Conservation (phyloP, 2,888 invertebrate genomes). For the Mellilla xanthometata region DNA sequence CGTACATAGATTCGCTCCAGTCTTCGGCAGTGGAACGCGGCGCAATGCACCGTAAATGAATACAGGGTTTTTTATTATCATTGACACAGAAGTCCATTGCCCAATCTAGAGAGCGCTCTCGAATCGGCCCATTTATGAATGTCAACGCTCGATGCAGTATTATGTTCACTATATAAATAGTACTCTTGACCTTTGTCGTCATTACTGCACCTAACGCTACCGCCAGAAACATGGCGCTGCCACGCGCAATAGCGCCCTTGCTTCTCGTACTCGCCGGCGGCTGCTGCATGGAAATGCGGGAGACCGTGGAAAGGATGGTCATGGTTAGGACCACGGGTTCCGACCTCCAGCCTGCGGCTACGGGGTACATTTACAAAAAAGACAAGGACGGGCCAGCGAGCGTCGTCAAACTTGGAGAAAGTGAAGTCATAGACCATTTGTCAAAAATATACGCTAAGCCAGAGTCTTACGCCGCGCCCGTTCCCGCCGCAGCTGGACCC, state of each 20-base stretch:
- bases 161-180: slow-evolving; percentile 73
- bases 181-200: slow-evolving; percentile 65
- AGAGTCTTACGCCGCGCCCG: slow-evolving; percentile 56
- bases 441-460: slow-evolving; percentile 64
- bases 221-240: slow-evolving; percentile 57
- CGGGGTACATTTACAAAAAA: slow-evolving; percentile 81
- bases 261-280: slow-evolving; percentile 47
- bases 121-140: slow-evolving; percentile 72
- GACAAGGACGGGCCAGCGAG: slow-evolving; percentile 71
- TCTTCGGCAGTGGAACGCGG: slow-evolving; percentile 43
- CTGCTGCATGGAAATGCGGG: slow-evolving; percentile 70
- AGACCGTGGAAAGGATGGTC: slow-evolving; percentile 77
- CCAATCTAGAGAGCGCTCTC: slow-evolving; percentile 71
- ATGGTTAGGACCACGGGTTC: slow-evolving; percentile 81
- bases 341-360: slow-evolving; percentile 83
- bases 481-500: slow-evolving; percentile 50
- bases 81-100: slow-evolving; percentile 79
- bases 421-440: slow-evolving; percentile 69
- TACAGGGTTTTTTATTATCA: slow-evolving; percentile 77
- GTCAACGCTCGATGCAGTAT: slow-evolving; percentile 66
- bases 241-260: slow-evolving; percentile 46
- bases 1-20: slow-evolving; percentile 4
- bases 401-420: slow-evolving; percentile 72
- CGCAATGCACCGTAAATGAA: slow-evolving; percentile 70
- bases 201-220: slow-evolving; percentile 56